These are phyloP conservation scores for Porites lobata DNA, from an alignment of 92 coral and sea anemone genomes.

Conservation along the genomic window DNA sequence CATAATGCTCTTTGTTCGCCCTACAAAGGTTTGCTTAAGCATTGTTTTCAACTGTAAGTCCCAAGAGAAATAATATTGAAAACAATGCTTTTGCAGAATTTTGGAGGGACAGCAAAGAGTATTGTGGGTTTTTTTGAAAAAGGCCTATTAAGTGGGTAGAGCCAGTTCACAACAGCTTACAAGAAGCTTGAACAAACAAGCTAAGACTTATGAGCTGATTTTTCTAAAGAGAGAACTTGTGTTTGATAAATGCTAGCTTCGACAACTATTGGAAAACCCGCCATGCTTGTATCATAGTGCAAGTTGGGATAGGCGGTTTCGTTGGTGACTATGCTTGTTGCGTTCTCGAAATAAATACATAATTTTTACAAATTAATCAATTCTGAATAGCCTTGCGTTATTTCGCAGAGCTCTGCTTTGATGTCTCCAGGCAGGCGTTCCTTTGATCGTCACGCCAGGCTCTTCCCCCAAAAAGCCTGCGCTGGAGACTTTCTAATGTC, in stretches of 20 bases:
- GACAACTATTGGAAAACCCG: background rate
- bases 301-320: background rate
- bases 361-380: background rate
- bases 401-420: background rate
- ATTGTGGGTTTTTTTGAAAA: too few species aligned
- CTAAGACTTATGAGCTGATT: background rate
- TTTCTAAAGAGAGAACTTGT: too few species aligned
- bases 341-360: background rate
- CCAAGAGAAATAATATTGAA: too few species aligned
- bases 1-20: too few species aligned
- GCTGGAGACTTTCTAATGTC: background rate
- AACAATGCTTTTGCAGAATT: too few species aligned
- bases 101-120: too few species aligned
- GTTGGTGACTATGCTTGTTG: constrained; percentile 10
- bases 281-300: background rate
- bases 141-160: too few species aligned
- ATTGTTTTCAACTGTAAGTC: background rate
- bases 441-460: too few species aligned
- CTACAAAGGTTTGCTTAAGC: too few species aligned
- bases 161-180: too few species aligned
- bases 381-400: background rate
- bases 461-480: too few species aligned
- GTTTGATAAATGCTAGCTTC: background rate
- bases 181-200: background rate
- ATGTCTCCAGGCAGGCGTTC: background rate